phyloP scores from a whole-genome alignment of 2,113 vertebrate genomes.

The Anseranas semipalmata region DNA sequence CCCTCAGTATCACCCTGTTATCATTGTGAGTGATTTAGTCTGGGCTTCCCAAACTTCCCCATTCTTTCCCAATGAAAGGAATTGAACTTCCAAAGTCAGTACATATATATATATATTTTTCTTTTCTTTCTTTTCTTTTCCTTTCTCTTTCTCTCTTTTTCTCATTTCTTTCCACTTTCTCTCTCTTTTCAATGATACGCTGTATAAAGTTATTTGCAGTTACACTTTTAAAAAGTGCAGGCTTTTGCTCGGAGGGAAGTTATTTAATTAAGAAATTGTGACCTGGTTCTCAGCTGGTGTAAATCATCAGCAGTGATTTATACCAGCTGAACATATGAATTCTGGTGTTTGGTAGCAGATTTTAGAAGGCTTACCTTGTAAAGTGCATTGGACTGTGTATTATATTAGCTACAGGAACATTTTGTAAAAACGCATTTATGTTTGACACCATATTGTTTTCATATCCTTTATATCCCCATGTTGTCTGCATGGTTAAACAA shows the following conservation, averaged over 20 bases:
- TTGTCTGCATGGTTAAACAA: background rate
- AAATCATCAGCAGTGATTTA: slow-evolving; percentile 54
- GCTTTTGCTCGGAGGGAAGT: background rate
- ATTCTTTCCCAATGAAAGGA: background rate
- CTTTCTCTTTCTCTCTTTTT: rapidly evolving
- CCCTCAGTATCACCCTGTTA: background rate
- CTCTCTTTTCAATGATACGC: background rate
- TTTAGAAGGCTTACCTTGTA: background rate
- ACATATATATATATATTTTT: background rate
- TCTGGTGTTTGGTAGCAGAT: background rate
- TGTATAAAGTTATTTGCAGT: background rate
- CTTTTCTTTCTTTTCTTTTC: background rate
- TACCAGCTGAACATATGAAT: slow-evolving; percentile 1
- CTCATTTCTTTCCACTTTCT: rapidly evolving
- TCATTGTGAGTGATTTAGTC: slow-evolving; percentile 57
- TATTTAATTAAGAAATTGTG: slow-evolving; percentile 31
- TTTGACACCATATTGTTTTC: background rate
- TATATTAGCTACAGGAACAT: background rate
- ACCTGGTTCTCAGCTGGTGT: slow-evolving; percentile 29
- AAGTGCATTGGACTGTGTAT: slow-evolving; percentile 15
- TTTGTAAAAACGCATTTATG: background rate
- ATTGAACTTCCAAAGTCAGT: background rate
- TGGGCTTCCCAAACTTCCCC: background rate
- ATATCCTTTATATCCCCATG: background rate
- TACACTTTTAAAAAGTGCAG: background rate